Conservation (phyloP, 2,888 invertebrate species). For the Drosophila kanekoi region DNA sequence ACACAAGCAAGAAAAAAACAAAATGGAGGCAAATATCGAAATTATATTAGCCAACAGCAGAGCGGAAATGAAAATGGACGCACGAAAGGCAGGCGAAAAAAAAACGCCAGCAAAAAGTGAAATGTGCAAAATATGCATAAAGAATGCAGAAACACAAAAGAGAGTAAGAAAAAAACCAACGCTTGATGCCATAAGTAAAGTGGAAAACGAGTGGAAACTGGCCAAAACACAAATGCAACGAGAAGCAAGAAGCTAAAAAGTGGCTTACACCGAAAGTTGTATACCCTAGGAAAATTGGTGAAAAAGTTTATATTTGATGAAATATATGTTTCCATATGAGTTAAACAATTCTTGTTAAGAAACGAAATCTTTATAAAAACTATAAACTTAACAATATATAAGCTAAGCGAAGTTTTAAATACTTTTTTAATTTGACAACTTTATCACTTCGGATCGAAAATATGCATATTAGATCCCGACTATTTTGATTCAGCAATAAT, state of each 20-base stretch:
- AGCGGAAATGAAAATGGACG: slow-evolving; percentile 66
- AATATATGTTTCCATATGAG: too few relatives aligned
- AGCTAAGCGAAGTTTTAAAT: too few relatives aligned
- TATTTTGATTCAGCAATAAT: too few relatives aligned
- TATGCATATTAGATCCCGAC: too few relatives aligned
- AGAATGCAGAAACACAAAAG: too few relatives aligned
- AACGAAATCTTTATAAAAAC: too few relatives aligned
- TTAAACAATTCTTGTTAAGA: too few relatives aligned
- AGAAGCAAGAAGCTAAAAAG: slow-evolving; percentile 16
- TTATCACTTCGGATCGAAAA: too few relatives aligned
- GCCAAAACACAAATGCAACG: slow-evolving; percentile 11
- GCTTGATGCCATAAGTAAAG: background rate
- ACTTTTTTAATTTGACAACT: too few relatives aligned
- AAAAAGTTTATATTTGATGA: too few relatives aligned
- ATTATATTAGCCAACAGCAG: slow-evolving; percentile 68
- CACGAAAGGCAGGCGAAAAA: slow-evolving; percentile 2
- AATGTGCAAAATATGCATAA: slow-evolving; percentile 1
- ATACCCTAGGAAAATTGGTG: slow-evolving; percentile 5
- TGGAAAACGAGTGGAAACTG: slow-evolving; percentile 2
- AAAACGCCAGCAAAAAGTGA: background rate
- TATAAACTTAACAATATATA: too few relatives aligned
- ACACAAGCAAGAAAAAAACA: slow-evolving; percentile 10
- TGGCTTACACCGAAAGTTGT: slow-evolving; percentile 1
- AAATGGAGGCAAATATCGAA: slow-evolving; percentile 57
- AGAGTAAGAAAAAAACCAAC: too few relatives aligned